phyloP scores from a whole-genome alignment of 1,140 invertebrate species.

The Papilio aristodemus region DNA sequence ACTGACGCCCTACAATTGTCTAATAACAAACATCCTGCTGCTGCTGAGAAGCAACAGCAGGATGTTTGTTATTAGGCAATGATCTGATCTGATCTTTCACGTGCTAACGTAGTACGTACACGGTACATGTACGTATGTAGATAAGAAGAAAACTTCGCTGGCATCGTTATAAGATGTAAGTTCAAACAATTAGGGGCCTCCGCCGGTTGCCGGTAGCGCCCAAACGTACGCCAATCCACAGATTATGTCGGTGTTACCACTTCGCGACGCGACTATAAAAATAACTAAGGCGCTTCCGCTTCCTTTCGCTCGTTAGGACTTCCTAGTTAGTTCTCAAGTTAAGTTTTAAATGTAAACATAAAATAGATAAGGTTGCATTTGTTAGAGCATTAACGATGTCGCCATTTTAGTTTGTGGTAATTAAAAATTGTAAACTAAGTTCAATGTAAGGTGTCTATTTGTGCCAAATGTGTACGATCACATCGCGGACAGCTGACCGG shows the following conservation, averaged over 20 bases:
- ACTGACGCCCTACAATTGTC: neutral
- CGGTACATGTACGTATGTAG: too few species aligned
- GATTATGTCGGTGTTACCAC: neutral
- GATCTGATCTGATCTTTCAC: too few species aligned
- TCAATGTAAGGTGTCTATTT: too few species aligned
- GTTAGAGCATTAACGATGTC: neutral
- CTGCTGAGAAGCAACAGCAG: neutral
- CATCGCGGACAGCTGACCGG: too few species aligned
- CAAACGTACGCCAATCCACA: neutral
- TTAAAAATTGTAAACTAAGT: too few species aligned
- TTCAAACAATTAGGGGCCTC: too few species aligned
- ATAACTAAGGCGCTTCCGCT: constrained; percentile 18
- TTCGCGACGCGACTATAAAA: constrained; percentile 12
- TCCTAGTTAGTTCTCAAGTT: constrained; percentile 17
- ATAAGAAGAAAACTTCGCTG: too few species aligned
- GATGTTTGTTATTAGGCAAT: too few species aligned
- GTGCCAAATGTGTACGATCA: too few species aligned
- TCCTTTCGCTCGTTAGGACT: constrained; percentile 5
- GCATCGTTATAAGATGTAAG: too few species aligned
- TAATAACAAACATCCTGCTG: constrained; percentile 5
- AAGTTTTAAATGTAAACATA: neutral
- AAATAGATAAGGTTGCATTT: neutral
- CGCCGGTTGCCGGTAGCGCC: neutral
- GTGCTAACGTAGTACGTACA: too few species aligned
- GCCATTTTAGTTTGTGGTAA: neutral